phyloP scores from a whole-genome alignment of 2,113 vertebrate genomes.

The Tetrax tetrax region DNA sequence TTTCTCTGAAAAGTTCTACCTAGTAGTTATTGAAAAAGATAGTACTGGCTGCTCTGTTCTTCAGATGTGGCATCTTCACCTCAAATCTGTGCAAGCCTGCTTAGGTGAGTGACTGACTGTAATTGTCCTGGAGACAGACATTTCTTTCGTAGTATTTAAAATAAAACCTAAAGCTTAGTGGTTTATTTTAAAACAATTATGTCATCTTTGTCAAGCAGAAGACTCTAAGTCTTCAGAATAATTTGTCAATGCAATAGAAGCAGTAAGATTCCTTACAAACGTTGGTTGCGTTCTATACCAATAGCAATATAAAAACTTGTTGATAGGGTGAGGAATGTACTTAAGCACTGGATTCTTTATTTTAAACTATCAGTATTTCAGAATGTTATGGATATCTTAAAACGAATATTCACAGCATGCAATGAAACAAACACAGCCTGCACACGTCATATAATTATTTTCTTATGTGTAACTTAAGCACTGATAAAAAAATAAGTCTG shows the following conservation, averaged over 20 bases:
- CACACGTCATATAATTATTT: neutral
- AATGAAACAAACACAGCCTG: neutral
- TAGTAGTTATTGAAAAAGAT: constrained; percentile 96
- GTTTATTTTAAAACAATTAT: neutral
- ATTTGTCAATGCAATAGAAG: neutral
- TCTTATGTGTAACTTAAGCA: neutral
- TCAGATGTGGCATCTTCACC: constrained; percentile 98
- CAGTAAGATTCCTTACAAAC: neutral
- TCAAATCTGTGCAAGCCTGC: constrained; percentile 93
- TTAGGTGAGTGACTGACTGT: constrained; percentile 77
- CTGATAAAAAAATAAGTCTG: neutral
- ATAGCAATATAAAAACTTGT: neutral
- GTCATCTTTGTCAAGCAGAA: neutral
- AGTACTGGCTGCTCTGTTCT: constrained; percentile 86
- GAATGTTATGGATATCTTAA: neutral
- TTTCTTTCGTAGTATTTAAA: neutral
- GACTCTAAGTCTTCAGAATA: neutral
- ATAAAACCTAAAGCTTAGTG: neutral
- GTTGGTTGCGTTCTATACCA: neutral
- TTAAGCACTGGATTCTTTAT: neutral
- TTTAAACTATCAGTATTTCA: neutral
- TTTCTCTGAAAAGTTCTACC: constrained; percentile 98
- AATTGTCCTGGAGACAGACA: neutral
- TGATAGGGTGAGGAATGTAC: neutral
- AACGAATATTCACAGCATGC: neutral